Evolutionary conservation across 30 jellyfish, hydroid and myxozoan species (phyloP).

Genomic region (Aurelia aurita): DNA sequence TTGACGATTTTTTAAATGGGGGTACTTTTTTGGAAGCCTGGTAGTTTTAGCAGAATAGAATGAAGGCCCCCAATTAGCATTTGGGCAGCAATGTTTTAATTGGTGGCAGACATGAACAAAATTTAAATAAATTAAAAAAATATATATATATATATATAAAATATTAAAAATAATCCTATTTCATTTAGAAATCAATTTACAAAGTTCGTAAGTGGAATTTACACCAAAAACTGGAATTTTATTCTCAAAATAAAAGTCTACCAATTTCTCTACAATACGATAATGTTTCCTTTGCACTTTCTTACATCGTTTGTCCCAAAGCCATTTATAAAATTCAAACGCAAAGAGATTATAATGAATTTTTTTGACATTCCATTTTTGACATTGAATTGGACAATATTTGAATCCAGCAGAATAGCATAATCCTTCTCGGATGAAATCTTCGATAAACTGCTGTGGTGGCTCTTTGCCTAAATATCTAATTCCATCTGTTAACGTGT

Average conservation of each 20-base stretch:
- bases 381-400: constrained; percentile 61
- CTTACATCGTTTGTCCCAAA: constrained; percentile 62
- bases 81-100: no score
- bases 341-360: constrained; percentile 48
- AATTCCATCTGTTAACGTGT: constrained; percentile 17
- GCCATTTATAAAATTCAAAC: constrained; percentile 65
- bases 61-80: no score
- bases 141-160: no score
- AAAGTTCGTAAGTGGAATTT: no score
- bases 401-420: constrained; percentile 73
- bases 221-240: no score
- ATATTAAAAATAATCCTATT: no score
- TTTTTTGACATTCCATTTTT: constrained; percentile 23
- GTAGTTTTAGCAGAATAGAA: no score
- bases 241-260: not conserved
- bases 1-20: no score
- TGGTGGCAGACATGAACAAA: no score
- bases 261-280: not conserved
- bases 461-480: constrained; percentile 48
- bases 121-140: no score
- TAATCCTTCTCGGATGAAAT: constrained; percentile 61
- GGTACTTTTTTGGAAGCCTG: no score
- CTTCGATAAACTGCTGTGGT: constrained; percentile 43
- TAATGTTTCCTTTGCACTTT: constrained; percentile 51
- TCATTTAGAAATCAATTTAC: no score